Evolutionary conservation across 2,113 vertebrate species (phyloP).

Genomic region (Anoplopoma fimbria): DNA sequence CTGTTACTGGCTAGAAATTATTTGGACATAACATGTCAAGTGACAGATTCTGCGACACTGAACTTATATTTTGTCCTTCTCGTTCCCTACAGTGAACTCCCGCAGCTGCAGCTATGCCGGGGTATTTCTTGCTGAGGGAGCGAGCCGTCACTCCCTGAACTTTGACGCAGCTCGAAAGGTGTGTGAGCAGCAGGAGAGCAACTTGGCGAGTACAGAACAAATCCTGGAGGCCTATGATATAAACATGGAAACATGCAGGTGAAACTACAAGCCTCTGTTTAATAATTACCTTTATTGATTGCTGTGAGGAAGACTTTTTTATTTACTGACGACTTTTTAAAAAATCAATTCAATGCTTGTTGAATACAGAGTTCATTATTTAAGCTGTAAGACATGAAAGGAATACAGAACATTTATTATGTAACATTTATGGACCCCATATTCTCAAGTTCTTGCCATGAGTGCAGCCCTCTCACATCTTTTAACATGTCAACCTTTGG

Average conservation of each 20-base stretch:
- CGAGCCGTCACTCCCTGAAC: slow-evolving; percentile 84
- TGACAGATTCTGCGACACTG: not conserved
- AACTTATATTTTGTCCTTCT: not conserved
- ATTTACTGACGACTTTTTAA: not conserved
- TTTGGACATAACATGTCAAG: not conserved
- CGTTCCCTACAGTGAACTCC: slow-evolving; percentile 72
- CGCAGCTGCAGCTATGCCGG: slow-evolving; percentile 87
- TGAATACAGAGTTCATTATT: not conserved
- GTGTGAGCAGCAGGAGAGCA: slow-evolving; percentile 83
- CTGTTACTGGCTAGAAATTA: not conserved
- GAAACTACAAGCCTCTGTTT: slow-evolving; percentile 7
- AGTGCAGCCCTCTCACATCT: not conserved
- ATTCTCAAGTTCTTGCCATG: not conserved
- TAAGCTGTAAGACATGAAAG: not conserved
- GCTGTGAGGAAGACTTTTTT: not conserved
- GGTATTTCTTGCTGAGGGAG: slow-evolving; percentile 90
- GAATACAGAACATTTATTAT: not conserved
- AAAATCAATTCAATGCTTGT: not conserved
- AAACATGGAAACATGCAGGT: slow-evolving; percentile 94
- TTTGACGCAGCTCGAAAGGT: slow-evolving; percentile 76
- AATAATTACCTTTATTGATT: not conserved
- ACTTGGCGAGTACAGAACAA: slow-evolving; percentile 84
- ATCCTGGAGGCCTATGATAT: slow-evolving; percentile 69
- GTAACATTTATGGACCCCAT: not conserved
- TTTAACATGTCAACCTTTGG: not conserved